Evolutionary conservation across 2,888 invertebrate species (phyloP), one percentile per base, ranked within the genome.

Genomic region (Zelleria hepariella): DNA sequence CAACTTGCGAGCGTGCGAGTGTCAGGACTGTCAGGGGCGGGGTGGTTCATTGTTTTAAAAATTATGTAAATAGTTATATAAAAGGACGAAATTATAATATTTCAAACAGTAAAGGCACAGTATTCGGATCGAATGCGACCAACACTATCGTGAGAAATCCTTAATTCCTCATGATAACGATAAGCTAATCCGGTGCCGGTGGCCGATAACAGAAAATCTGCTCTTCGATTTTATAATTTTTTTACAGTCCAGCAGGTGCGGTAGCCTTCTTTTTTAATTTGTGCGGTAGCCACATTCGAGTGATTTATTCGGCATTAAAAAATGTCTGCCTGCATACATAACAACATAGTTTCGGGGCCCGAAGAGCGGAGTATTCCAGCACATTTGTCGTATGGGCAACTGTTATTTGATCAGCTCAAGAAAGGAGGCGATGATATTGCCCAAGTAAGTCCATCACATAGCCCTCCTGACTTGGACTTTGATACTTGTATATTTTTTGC

Each of bases 241-340:
- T 59, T 56, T 15, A 32, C 93, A 92, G 74, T 89, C 91, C 61
- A 91, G 81, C 55, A 93, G 70, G n/a, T n/a, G n/a, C n/a, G n/a
- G n/a, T n/a, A n/a, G n/a, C n/a, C n/a, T n/a, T n/a, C 32, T 42
- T 15, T 10, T 42, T 15, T 42, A 42, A 15, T 15, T 42, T 26
- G n/a, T n/a, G n/a, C 26, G 26, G 5, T 26, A 4, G 4, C 4
- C 15, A 42, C 15, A 42, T 15, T 42, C 32, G 1, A 42, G 32
- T 42, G 32, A 42, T 42, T 42, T n/a, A n/a, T n/a, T 10, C 32
- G 4, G 32, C 32, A 42, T 2, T 42, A 15, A 53, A 24, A 18
- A 21, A 72, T 72, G 81, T 63, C 77, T 20, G 74, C 74, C 51
- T 32, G 27, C 20, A 72, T 86, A 56, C 70, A 77, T 65, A 81